Evolutionary conservation across 2,797 vertebrate genomes (phyloP).

Genomic region (Catamblyrhynchus diadema): DNA sequence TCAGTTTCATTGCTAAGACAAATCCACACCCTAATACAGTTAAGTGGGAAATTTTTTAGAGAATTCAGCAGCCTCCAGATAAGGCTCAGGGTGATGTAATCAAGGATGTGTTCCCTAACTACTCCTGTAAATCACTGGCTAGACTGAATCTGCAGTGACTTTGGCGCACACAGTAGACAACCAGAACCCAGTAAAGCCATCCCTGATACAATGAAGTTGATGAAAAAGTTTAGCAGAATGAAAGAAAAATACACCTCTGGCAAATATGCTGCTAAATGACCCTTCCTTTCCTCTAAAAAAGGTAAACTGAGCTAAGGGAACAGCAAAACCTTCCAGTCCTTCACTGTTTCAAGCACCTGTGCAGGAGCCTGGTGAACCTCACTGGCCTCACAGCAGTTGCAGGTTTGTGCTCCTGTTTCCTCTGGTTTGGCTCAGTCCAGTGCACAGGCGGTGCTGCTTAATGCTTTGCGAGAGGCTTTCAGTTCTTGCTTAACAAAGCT

Average conservation of each 20-base stretch:
- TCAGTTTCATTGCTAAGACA: not conserved
- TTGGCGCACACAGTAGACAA: not conserved
- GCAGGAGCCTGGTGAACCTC: not conserved
- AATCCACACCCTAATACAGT: not conserved
- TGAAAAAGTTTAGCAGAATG: not conserved
- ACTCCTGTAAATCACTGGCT: not conserved
- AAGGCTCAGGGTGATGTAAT: not conserved
- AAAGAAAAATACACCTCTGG: not conserved
- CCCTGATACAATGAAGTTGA: not conserved
- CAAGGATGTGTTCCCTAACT: not conserved
- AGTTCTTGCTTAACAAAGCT: conserved; percentile 63
- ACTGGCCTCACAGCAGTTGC: not conserved
- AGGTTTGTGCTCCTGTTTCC: not conserved
- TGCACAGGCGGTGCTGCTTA: conserved; percentile 2
- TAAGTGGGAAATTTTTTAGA: not conserved
- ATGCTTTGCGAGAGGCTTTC: conserved; percentile 38
- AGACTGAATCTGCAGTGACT: not conserved
- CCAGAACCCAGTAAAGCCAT: not conserved
- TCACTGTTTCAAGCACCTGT: not conserved
- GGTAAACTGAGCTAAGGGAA: not conserved
- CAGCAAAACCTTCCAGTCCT: not conserved
- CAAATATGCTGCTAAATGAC: not conserved
- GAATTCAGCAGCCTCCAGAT: not conserved
- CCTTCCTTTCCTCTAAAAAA: not conserved
- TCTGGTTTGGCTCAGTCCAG: conserved; percentile 24